Percentiles rank a stretch among this genome's conserved stretches.
These are phyloP conservation scores for Parapristionchus giblindavisi DNA, from an alignment of 2,888 invertebrate genomes.

Conservation along the genomic window DNA sequence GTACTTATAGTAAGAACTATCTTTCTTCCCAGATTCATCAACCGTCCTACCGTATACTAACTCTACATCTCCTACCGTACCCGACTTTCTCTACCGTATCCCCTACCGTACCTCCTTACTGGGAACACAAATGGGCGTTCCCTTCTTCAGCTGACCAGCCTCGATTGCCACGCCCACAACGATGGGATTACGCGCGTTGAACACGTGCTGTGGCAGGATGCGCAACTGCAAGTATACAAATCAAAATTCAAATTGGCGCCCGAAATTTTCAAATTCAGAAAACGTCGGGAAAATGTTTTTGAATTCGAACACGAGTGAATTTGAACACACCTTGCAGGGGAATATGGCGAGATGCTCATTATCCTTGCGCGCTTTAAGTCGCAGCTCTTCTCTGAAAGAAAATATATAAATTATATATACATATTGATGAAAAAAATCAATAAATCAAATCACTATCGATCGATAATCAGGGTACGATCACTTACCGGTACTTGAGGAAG, in stretches of 20 bases:
- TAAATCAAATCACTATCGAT: too few species aligned
- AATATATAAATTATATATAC: too few species aligned
- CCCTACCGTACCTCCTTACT: constrained; percentile 79
- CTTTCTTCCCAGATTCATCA: too few species aligned
- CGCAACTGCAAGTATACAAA: constrained; percentile 72
- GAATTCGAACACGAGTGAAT: too few species aligned
- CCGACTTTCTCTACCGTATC: neutral
- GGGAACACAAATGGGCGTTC: constrained; percentile 96
- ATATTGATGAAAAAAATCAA: too few species aligned
- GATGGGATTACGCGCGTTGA: constrained; percentile 97
- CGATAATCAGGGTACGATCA: neutral
- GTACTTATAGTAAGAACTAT: too few species aligned
- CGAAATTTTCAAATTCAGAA: too few species aligned
- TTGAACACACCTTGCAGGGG: constrained; percentile 83
- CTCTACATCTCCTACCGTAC: constrained; percentile 4
- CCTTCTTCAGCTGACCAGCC: constrained; percentile 91
- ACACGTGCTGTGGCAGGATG: constrained; percentile 86
- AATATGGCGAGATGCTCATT: constrained; percentile 96
- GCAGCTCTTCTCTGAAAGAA: constrained; percentile 89
- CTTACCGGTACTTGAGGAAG: constrained; percentile 79
- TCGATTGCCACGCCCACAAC: constrained; percentile 94
- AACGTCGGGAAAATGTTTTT: too few species aligned
- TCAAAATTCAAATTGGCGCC: constrained; percentile 9
- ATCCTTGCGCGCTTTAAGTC: constrained; percentile 89
- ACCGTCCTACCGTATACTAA: neutral